phyloP scores from a whole-genome alignment of 1,140 invertebrate species.

The Dendroctonus ponderosae region DNA sequence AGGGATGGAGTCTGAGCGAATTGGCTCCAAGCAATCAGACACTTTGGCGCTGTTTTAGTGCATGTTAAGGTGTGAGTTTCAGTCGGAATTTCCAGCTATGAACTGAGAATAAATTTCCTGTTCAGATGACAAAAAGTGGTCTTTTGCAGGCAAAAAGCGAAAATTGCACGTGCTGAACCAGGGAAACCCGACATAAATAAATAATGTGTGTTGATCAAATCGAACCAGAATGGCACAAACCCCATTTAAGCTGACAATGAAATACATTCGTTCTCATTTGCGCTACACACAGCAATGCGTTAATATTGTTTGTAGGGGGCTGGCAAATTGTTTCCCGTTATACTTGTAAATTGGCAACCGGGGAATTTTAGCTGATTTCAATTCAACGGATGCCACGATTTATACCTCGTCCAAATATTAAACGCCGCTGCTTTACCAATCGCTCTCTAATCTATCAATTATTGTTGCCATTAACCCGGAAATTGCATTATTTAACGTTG shows the following conservation, averaged over 20 bases:
- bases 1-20: no score
- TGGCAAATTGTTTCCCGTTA: constrained; percentile 30
- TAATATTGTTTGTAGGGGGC: constrained; percentile 28
- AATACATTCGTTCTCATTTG: constrained; percentile 29
- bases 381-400: constrained; percentile 30
- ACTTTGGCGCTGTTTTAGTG: no score
- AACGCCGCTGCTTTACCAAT: constrained; percentile 27
- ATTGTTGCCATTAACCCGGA: constrained; percentile 29
- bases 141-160: no score
- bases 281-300: constrained; percentile 25
- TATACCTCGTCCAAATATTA: constrained; percentile 32
- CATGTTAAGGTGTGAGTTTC: no score
- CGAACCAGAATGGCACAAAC: constrained; percentile 1
- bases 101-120: no score
- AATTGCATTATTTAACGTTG: constrained; percentile 30
- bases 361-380: constrained; percentile 29
- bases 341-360: constrained; percentile 29
- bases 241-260: constrained; percentile 26
- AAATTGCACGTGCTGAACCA: no score
- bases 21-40: no score
- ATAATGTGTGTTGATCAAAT: constrained; percentile 1
- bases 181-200: constrained; percentile 1
- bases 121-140: no score
- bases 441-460: constrained; percentile 32
- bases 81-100: no score